A percentile compares a stretch with the other conserved stretches of the same genome.
These are phyloP conservation scores for Dione vanillae DNA, from an alignment of 2,888 invertebrate genomes.

Conservation along the genomic window DNA sequence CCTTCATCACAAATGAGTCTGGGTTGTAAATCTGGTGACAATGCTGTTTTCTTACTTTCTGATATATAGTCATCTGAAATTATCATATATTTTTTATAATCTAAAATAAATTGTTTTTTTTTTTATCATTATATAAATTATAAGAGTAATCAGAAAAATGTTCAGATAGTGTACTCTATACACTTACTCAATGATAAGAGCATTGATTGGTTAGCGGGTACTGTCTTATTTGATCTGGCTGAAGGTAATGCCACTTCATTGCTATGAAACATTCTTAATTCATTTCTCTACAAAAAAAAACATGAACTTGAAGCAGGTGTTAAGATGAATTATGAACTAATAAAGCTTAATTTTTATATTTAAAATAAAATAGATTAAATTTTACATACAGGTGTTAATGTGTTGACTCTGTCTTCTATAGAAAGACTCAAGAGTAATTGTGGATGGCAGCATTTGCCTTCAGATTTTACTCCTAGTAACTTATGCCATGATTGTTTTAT, in stretches of 20 bases:
- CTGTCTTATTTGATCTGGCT: constrained; percentile 48
- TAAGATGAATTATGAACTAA: too few relatives aligned
- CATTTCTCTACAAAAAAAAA: constrained; percentile 67
- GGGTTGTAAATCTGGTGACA: constrained; percentile 69
- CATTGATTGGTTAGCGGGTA: constrained; percentile 54
- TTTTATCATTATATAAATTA: too few relatives aligned
- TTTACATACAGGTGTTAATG: constrained; percentile 71
- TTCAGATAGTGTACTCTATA: neutral
- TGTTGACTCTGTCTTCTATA: constrained; percentile 82
- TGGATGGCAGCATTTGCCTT: constrained; percentile 85
- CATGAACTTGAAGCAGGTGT: too few relatives aligned
- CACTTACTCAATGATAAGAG: constrained; percentile 67
- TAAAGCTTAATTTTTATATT: too few relatives aligned
- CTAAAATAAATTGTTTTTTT: neutral
- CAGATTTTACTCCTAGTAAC: constrained; percentile 83
- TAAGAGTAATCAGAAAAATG: too few relatives aligned
- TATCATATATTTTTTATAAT: too few relatives aligned
- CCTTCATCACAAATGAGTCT: constrained; percentile 80
- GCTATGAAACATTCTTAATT: constrained; percentile 74
- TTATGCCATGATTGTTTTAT: constrained; percentile 81
- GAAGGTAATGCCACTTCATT: constrained; percentile 71
- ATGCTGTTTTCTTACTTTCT: constrained; percentile 69
- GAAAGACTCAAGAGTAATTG: constrained; percentile 85
- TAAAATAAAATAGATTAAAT: neutral
- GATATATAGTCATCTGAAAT: constrained; percentile 69